phyloP scores from a whole-genome alignment of 2,888 invertebrate genomes.

The Cheilosia soror region DNA sequence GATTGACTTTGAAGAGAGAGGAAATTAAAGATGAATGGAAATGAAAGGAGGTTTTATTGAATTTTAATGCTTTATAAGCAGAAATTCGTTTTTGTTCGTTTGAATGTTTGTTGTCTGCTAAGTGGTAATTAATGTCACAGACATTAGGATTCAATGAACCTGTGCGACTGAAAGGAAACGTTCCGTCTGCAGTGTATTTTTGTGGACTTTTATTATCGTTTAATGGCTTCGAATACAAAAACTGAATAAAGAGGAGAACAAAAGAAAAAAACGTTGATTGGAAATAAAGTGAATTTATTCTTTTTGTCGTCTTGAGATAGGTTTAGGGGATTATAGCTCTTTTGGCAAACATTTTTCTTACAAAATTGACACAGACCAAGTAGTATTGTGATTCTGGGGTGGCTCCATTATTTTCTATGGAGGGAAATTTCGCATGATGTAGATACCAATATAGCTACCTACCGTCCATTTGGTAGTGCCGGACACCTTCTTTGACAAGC shows the following conservation, averaged over 20 bases:
- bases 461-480: too few relatives aligned
- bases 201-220: neutral
- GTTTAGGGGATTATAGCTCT: too few relatives aligned
- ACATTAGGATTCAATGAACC: conserved; percentile 66
- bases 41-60: conserved; percentile 37
- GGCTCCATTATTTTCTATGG: too few relatives aligned
- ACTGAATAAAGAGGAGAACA: conserved; percentile 25
- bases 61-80: conserved; percentile 56
- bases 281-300: too few relatives aligned
- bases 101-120: conserved; percentile 3
- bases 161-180: conserved; percentile 53
- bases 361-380: too few relatives aligned
- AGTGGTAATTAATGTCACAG: conserved; percentile 61
- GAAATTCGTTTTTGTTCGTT: conserved; percentile 40
- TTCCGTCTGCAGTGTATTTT: conserved; percentile 46
- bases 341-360: too few relatives aligned
- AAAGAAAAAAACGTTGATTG: conserved; percentile 27
- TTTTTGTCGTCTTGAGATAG: too few relatives aligned
- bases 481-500: too few relatives aligned
- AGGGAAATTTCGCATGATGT: too few relatives aligned
- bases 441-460: too few relatives aligned
- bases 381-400: too few relatives aligned
- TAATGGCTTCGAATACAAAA: neutral
- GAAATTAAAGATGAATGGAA: conserved; percentile 44
- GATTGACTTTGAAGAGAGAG: conserved; percentile 51